Evolutionary conservation across 2,888 invertebrate species (phyloP).

Genomic region (Caenorhabditis sp.): DNA sequence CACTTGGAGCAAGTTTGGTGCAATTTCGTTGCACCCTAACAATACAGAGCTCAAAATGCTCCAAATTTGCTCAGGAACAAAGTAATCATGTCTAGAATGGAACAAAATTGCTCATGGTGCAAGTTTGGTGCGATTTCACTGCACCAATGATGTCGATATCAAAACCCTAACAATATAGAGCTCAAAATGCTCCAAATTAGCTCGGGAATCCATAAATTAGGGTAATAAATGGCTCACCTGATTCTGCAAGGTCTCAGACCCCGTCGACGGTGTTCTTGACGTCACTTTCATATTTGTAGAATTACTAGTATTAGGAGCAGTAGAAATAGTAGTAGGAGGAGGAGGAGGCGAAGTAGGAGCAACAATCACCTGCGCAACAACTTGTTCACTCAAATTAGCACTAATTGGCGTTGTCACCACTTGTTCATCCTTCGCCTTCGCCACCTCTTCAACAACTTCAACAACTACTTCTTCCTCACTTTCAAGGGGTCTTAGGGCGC

Average conservation of each 20-base stretch:
- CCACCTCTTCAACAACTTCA: slow-evolving; percentile 1
- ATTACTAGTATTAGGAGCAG: background rate
- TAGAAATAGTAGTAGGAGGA: background rate
- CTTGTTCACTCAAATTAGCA: background rate
- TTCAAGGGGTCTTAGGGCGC: slow-evolving; percentile 29
- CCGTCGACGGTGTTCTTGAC: slow-evolving; percentile 44
- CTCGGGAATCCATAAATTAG: too few relatives aligned
- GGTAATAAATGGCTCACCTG: too few relatives aligned
- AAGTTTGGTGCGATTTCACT: too few relatives aligned
- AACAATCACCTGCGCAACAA: slow-evolving; percentile 7
- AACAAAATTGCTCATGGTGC: too few relatives aligned
- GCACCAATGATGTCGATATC: too few relatives aligned
- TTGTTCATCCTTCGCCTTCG: slow-evolving; percentile 2
- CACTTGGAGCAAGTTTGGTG: too few relatives aligned
- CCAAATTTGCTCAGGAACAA: too few relatives aligned
- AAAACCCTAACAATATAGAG: background rate
- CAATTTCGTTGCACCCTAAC: too few relatives aligned
- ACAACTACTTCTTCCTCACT: slow-evolving; percentile 11
- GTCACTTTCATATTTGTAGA: slow-evolving; percentile 13
- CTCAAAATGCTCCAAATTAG: too few relatives aligned
- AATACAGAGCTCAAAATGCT: too few relatives aligned
- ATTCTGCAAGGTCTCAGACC: slow-evolving; percentile 43
- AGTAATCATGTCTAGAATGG: too few relatives aligned
- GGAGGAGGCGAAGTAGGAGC: background rate
- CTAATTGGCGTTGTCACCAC: background rate